Base-by-base conservation (phyloP, 2,113 vertebrate genomes). In the Percina caprodes region DNA sequence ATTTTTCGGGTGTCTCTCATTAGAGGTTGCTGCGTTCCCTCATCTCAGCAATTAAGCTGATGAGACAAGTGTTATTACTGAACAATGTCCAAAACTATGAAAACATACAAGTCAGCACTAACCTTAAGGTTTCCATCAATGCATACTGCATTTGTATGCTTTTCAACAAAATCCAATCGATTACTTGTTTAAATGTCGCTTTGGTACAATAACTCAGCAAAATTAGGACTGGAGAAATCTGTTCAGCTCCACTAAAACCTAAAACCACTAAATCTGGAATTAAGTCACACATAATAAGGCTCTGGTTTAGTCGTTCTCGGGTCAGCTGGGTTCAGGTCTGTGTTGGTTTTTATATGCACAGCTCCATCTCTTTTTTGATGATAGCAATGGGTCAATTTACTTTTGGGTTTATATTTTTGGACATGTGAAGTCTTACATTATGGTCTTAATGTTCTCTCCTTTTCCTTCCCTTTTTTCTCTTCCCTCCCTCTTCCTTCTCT, bases 381-480 rank as follows among this genome's bases (percentile, higher is more conserved):
- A 49, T 3, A 26, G 26, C 24, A 19, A 35, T 15, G 24, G 8
- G n/a, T 58, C 45, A 9, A 12, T 30, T 66, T 70, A 21, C 5
- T 3, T 67, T 70, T 21, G 16, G 26, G 52, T 61, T 59, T 45
- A 24, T 66, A 46, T 54, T 74, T 54, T 21, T 6, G n/a, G 39
- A 55, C 39, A 8, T 77, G 72, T 76, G n/a, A 68, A 56, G 48
- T 55, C 18, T 76, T 52, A 33, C 49, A 60, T 45, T 49, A 39
- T 88, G 69, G 59, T 86, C 55, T 84, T 84, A 88, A 91, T 80
- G 33, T 75, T 88, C 48, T 86, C 82, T 86, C 73, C 62, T 74
- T 61, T 69, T 7, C 74, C 49, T 71, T 35, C 67, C 70, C 56
- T 49, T 79, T 33, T 62, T 70, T 69, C 58, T 74, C 45, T 73